Base-by-base conservation (phyloP, 2,888 invertebrate genomes). In the Orthosia gothica region DNA sequence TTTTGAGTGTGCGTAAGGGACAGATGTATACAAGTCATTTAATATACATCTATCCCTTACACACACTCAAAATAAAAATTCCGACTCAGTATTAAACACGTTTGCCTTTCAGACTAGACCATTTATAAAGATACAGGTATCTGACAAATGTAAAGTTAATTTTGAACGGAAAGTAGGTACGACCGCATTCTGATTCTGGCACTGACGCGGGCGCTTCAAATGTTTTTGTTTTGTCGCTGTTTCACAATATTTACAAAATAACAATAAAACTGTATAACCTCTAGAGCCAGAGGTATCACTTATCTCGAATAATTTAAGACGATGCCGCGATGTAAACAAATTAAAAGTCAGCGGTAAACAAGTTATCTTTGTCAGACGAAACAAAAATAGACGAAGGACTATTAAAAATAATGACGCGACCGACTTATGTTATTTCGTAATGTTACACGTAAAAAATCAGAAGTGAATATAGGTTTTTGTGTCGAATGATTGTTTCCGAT, bases 391-490 rank as follows among this genome's bases (percentile, higher is more conserved):
- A 52, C 26, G 49, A 1, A 55, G 26, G 32, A 13, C 66, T 62
- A 50, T 68, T 55, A 78, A 55, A 66, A 64, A 82, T 67, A 76
- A 69, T 61, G 79, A 57, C 26, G 50, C 32, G 83, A 61, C 59
- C 45, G 59, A 70, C 26, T 13, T 50, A 13, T 15, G 18, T 20
- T 83, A 26, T 82, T 82, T 79, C 71, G 40, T 64, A 79, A 79
- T 55, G 4, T 61, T 52, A 20, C 18, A 55, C 15, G 32, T 82
- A 62, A 62, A 59, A 59, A 50, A 47, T 40, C 3, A 15, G 4
- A 13, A 20, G n/a, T 16, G 47, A 73, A 63, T 58, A 45, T 63
- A 18, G 45, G 20, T 65, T 61, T 64, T 77, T 81, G 64, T 55
- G 55, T 32, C 11, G 4, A 62, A 58, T 52, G 15, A 15, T 50